Conservation (phyloP, 2,113 vertebrate genomes). For the Seriola aureovittata region DNA sequence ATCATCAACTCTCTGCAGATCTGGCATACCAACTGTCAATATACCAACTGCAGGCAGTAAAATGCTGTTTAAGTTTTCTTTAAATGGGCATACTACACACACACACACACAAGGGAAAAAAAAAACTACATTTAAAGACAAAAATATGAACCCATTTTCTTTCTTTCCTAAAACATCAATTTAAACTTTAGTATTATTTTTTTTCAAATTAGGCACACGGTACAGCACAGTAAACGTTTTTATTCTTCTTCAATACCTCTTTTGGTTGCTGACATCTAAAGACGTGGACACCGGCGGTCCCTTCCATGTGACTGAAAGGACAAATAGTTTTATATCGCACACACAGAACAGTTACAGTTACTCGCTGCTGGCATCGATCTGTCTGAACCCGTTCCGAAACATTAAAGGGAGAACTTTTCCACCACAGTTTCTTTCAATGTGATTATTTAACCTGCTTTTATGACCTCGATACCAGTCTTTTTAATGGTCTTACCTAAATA, state of each 20-base stretch:
- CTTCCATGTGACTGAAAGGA: conserved; percentile 33
- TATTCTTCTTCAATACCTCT: conserved; percentile 63
- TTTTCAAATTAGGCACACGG: conserved; percentile 76
- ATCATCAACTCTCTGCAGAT: conserved; percentile 64
- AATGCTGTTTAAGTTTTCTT: conserved; percentile 70
- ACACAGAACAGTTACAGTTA: conserved; percentile 43
- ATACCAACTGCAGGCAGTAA: conserved; percentile 75
- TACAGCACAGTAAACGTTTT: conserved; percentile 74
- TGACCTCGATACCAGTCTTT: neutral
- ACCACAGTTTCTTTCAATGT: conserved; percentile 3
- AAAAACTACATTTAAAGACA: conserved; percentile 41
- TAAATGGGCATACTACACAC: conserved; percentile 52
- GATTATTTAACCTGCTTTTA: conserved; percentile 47
- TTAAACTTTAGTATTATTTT: conserved; percentile 8
- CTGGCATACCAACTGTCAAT: conserved; percentile 79
- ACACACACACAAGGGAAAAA: too few species aligned
- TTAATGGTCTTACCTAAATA: conserved; percentile 10
- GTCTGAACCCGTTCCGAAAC: conserved; percentile 2
- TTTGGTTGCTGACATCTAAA: conserved; percentile 74
- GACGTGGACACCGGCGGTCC: conserved; percentile 44
- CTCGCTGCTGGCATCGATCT: conserved; percentile 33
- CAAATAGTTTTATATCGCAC: neutral
- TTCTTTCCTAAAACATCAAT: conserved; percentile 57
- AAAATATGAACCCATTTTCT: conserved; percentile 44
- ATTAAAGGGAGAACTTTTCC: conserved; percentile 76